Conservation (phyloP, 2,113 vertebrate genomes). For the Fregetta grallaria region DNA sequence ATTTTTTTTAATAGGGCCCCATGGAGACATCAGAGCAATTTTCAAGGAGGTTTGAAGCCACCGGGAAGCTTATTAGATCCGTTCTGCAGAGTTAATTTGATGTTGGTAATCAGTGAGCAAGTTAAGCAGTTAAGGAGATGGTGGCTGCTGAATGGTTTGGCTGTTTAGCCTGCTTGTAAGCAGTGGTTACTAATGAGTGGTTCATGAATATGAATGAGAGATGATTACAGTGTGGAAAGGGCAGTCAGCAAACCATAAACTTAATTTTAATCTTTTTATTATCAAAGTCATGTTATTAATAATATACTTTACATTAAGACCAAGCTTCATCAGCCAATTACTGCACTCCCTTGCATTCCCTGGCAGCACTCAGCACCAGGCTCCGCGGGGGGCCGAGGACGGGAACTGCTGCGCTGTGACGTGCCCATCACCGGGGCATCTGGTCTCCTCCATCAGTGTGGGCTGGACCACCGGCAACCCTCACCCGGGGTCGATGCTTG, state of each 20-base stretch:
- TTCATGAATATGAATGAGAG: constrained; percentile 43
- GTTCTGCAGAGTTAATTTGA: constrained; percentile 58
- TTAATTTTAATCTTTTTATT: constrained; percentile 59
- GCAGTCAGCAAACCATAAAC: constrained; percentile 58
- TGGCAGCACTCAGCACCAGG: background rate
- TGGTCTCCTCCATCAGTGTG: background rate
- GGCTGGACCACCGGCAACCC: background rate
- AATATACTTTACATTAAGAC: background rate
- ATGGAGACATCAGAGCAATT: constrained; percentile 55
- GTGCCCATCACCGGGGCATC: background rate
- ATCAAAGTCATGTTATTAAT: constrained; percentile 53
- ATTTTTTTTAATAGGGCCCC: constrained; percentile 41
- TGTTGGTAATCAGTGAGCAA: constrained; percentile 50
- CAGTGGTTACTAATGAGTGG: constrained; percentile 43
- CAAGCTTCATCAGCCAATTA: background rate
- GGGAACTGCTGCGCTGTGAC: rapidly evolving
- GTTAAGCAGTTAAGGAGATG: constrained; percentile 39
- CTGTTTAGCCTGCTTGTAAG: constrained; percentile 20
- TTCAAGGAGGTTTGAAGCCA: constrained; percentile 41
- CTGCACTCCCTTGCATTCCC: rapidly evolving
- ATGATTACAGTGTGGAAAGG: constrained; percentile 26
- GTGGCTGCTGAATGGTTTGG: background rate
- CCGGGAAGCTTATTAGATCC: constrained; percentile 47
- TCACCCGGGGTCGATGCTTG: background rate
- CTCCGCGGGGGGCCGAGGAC: rapidly evolving